These are phyloP conservation scores for Herpetotheres cachinnans DNA, from an alignment of 2,113 vertebrate species.

Conservation along the genomic window DNA sequence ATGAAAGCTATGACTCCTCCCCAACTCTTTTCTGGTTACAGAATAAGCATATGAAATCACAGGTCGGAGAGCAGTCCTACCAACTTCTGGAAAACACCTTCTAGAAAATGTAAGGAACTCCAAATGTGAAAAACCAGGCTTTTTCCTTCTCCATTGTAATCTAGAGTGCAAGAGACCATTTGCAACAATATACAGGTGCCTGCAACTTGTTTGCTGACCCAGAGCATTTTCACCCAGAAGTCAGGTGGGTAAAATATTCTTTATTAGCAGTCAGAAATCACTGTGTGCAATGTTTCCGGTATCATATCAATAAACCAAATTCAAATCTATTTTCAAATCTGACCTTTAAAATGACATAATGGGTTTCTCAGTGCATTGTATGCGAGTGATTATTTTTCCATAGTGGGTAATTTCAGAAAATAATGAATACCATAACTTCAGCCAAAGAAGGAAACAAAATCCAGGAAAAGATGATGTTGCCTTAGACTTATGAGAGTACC, in stretches of 20 bases:
- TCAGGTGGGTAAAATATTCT: not conserved
- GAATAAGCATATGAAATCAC: accelerated
- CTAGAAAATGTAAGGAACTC: not conserved
- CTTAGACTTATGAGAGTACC: not conserved
- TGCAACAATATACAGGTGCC: not conserved
- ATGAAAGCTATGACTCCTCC: not conserved
- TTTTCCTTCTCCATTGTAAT: not conserved
- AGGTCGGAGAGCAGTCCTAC: not conserved
- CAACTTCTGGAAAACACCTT: not conserved
- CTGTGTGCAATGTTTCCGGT: not conserved
- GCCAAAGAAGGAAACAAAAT: not conserved
- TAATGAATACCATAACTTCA: not conserved
- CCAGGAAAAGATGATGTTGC: not conserved
- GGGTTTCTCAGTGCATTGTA: not conserved
- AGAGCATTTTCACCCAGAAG: not conserved
- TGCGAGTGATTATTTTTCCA: not conserved
- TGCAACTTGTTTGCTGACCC: not conserved
- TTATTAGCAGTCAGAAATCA: not conserved
- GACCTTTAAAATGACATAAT: slow-evolving; percentile 24
- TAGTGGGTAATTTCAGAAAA: not conserved
- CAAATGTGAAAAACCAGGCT: not conserved
- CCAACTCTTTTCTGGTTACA: not conserved
- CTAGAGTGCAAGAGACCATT: not conserved
- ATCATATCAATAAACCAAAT: not conserved
- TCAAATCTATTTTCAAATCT: slow-evolving; percentile 4